These are phyloP conservation scores for Andrena dorsata DNA, from an alignment of 2,888 invertebrate species.

Conservation along the genomic window DNA sequence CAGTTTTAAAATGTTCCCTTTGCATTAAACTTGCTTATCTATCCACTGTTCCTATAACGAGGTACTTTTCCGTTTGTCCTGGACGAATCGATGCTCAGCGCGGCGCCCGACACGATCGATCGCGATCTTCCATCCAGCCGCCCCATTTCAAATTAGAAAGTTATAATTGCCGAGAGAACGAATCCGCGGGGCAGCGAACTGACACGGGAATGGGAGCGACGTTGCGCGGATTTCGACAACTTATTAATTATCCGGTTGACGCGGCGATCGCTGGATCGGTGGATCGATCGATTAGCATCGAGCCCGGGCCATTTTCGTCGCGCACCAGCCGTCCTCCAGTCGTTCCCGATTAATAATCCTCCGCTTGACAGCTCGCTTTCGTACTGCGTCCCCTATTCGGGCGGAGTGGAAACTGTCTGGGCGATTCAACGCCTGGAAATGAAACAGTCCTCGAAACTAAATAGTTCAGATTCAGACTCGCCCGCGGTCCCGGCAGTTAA, in stretches of 20 bases:
- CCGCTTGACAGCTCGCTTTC: not conserved
- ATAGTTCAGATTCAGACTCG: not conserved
- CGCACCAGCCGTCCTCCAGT: not conserved
- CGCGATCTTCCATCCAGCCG: not conserved
- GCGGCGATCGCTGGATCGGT: not conserved
- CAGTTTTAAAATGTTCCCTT: too few relatives aligned
- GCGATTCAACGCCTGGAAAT: not conserved
- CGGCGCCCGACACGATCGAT: not conserved
- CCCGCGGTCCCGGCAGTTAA: constrained; percentile 4
- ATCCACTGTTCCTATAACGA: too few relatives aligned
- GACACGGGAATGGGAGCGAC: not conserved
- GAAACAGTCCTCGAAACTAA: constrained; percentile 23
- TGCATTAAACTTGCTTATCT: too few relatives aligned
- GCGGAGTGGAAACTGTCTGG: constrained; percentile 3
- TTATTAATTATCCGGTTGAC: constrained; percentile 7
- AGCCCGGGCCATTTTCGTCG: not conserved
- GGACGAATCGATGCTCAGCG: not conserved
- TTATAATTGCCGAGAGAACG: constrained; percentile 22
- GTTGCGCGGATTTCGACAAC: constrained; percentile 10
- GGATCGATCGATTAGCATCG: not conserved
- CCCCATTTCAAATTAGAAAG: constrained; percentile 4
- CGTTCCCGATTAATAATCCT: constrained; percentile 20
- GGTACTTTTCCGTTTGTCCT: not conserved
- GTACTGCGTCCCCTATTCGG: not conserved
- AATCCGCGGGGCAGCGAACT: not conserved